These are phyloP conservation scores for Zaprionus nigranus DNA, from an alignment of 1,140 invertebrate genomes.

Conservation along the genomic window DNA sequence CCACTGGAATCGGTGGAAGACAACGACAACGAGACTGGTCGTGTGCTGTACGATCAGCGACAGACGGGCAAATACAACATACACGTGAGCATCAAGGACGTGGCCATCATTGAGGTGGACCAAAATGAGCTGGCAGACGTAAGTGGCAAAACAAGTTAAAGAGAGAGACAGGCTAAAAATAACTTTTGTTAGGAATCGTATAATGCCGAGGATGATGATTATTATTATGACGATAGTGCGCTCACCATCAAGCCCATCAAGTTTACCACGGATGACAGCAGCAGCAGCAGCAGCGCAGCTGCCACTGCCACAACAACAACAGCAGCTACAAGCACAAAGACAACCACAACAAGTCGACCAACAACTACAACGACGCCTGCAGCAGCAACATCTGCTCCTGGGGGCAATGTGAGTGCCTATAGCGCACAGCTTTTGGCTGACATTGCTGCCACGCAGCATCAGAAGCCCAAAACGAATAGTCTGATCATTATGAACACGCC, in stretches of 20 bases:
- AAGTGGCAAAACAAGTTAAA: conserved; percentile 74
- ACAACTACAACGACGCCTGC: not conserved
- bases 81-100: conserved; percentile 90
- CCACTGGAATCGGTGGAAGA: conserved; percentile 45
- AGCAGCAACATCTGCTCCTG: conserved; percentile 14
- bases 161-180: conserved; percentile 56
- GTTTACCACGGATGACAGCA: conserved; percentile 52
- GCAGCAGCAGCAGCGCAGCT: conserved; percentile 22
- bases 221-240: conserved; percentile 81
- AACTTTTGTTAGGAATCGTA: conserved; percentile 70
- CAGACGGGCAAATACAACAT: conserved; percentile 92
- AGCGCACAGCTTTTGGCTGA: conserved; percentile 62
- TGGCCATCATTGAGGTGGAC: conserved; percentile 89
- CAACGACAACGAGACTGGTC: conserved; percentile 27
- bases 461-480: conserved; percentile 55
- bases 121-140: conserved; percentile 86
- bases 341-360: not conserved
- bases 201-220: conserved; percentile 76
- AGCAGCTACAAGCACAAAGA: conserved; percentile 4
- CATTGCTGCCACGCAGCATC: conserved; percentile 40
- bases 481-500: conserved; percentile 67
- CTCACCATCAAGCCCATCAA: conserved; percentile 79
- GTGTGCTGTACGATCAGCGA: conserved; percentile 88
- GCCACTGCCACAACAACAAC: conserved; percentile 13
- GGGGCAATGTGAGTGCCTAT: conserved; percentile 41